Evolutionary conservation across 2,113 vertebrate genomes (phyloP).

Genomic region (Dascyllus trimaculatus): DNA sequence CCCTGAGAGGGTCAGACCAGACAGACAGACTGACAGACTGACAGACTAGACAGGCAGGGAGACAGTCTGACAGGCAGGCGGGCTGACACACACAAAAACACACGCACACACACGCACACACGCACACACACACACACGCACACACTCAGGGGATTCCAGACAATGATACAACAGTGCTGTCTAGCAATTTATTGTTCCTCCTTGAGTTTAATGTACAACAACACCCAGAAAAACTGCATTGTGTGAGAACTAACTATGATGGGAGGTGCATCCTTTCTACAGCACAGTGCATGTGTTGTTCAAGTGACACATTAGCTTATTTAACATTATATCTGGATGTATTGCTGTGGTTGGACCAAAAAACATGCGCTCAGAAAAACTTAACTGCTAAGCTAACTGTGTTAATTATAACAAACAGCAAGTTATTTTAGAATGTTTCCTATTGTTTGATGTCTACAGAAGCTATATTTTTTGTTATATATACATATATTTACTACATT

Average conservation of each 20-base stretch:
- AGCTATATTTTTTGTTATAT: no score
- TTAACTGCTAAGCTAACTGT: no score
- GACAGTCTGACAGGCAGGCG: constrained; percentile 63
- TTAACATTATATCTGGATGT: no score
- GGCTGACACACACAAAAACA: constrained; percentile 37
- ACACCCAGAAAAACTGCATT: constrained; percentile 18
- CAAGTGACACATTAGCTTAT: background rate
- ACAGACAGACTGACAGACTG: constrained; percentile 69
- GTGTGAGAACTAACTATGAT: constrained; percentile 4
- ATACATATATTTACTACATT: no score
- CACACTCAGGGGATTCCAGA: constrained; percentile 63
- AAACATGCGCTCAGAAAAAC: no score
- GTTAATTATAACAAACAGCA: no score
- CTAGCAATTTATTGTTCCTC: constrained; percentile 37
- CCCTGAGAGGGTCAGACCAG: constrained; percentile 53
- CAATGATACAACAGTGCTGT: constrained; percentile 62
- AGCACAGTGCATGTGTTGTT: background rate
- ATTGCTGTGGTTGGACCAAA: background rate
- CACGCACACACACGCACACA: constrained; percentile 37
- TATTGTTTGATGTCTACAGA: no score
- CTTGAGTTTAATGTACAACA: constrained; percentile 40
- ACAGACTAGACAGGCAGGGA: constrained; percentile 72
- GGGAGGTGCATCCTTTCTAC: background rate
- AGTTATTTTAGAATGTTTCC: no score
- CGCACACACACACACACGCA: constrained; percentile 25